Base-by-base conservation (phyloP, 2,888 invertebrate genomes). In the Ophraella communa region DNA sequence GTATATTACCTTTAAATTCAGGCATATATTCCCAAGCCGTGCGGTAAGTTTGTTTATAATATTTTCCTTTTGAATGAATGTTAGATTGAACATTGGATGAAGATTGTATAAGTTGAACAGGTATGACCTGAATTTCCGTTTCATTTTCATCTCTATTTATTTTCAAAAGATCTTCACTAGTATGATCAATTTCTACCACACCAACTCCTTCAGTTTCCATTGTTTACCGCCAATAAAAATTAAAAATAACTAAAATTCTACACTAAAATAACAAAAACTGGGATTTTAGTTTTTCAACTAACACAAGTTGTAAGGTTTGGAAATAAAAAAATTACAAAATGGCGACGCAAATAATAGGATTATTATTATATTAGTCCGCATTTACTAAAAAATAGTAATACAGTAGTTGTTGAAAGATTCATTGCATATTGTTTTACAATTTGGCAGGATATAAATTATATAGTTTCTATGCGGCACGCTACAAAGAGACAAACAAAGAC, bases 21-120 rank as follows among this genome's bases (percentile, higher is more conserved):
- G 85, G 83, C 84, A 85, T 85, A 69, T 81, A 80, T 76, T 87
- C 87, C 87, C 87, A 87, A 68, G 86, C 86, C 70, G 83, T 82
- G 17, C 87, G 81, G 73, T 87, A 87, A 0, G 86, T 84, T 76
- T 87, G 87, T 63, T 85, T 86, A 69, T 86, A 86, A 75, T 83
- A 83, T 76, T 80, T 81, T 30, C 79, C 77, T 72, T 76, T 76
- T 51, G 72, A 65, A 55, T 55, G 53, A 21, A 74, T 65, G 11
- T 67, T 59, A n/a, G n/a, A n/a, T n/a, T n/a, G n/a, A n/a, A 74
- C 67, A 27, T 68, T 68, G 42, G 75, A 75, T 64, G 75, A 77
- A 23, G 76, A 66, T 45, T 72, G 74, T 33, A 72, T 71, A 56
- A 76, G 59, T 58, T 76, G 74, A 33, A 77, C 76, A 11, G 75